Evolutionary conservation across 2,797 vertebrate genomes (phyloP), one percentile per base, ranked within the genome.

Genomic region (Molossus molossus): DNA sequence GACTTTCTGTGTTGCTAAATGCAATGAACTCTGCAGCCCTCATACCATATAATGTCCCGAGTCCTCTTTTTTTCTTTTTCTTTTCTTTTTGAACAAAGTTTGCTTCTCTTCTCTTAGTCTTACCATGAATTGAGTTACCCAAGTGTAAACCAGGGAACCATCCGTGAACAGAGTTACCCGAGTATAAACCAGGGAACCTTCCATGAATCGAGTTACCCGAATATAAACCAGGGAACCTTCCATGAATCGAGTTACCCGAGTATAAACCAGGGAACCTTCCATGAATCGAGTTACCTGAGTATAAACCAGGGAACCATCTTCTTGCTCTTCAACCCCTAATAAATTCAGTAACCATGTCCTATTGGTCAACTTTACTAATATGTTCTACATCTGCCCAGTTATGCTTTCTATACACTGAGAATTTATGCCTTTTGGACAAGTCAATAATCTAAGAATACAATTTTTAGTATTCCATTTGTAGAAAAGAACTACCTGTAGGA

Each of bases 391-490:
- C 45, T 75, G 14, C 29, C 79, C 37, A 45, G 50, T 80, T 65
- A 73, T 37, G 14, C 25, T 67, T 82, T 89, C 40, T 89, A 50
- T 15, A 11, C 7, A 72, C 25, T 77, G 21, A 64, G 12, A 4
- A 58, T 2, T 82, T 67, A 55, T 27, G 9, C 3, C n/a, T 5
- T 45, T 23, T 89, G 69, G 50, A 82, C 21, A 92, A 91, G 48
- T 83, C 50, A 92, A 18, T 80, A 82, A 91, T 53, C 29, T 87
- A 91, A 70, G 17, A 92, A 79, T 87, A 72, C 69, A 6, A 75
- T n/a, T 69, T 53, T 33, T 62, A 62, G 9, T 29, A 83, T 21
- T 21, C 70, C 6, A 69, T 93, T 79, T 83, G 14, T 67, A 84
- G 18, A 57, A 76, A 86, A 81, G 9, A 91, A 70, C 25, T 37